Evolutionary conservation across 1,140 invertebrate genomes (phyloP).

Genomic region (Lerema accius): DNA sequence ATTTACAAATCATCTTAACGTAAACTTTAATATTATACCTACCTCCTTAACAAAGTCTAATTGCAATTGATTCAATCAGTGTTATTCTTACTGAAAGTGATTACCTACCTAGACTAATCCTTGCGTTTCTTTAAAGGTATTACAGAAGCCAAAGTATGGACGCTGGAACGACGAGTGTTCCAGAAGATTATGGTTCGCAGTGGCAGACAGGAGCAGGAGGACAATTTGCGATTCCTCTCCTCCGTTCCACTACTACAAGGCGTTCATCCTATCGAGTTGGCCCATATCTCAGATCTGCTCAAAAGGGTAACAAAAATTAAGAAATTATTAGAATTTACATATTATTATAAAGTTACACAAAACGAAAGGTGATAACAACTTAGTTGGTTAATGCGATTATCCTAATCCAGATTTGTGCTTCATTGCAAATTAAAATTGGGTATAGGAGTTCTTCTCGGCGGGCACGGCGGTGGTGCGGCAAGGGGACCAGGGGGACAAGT

Average conservation of each 20-base stretch:
- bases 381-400: no score
- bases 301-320: constrained; percentile 86
- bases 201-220: constrained; percentile 90
- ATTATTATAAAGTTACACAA: no score
- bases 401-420: no score
- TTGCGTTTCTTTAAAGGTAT: no score
- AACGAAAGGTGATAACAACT: no score
- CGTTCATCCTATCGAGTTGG: constrained; percentile 90
- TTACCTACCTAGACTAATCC: no score
- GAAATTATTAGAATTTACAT: no score
- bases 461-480: constrained; percentile 95
- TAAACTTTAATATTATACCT: neutral
- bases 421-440: no score
- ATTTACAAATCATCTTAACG: neutral
- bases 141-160: constrained; percentile 93
- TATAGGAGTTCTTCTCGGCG: constrained; percentile 91
- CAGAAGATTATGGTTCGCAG: constrained; percentile 94
- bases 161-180: constrained; percentile 92
- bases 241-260: constrained; percentile 93
- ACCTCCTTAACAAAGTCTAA: no score
- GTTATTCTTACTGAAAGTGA: neutral
- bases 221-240: constrained; percentile 92
- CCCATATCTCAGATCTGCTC: constrained; percentile 94
- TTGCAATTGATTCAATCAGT: neutral
- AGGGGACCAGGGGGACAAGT: constrained; percentile 96